Evolutionary conservation across 2,797 vertebrate genomes (phyloP).

Genomic region (Vireo griseus): DNA sequence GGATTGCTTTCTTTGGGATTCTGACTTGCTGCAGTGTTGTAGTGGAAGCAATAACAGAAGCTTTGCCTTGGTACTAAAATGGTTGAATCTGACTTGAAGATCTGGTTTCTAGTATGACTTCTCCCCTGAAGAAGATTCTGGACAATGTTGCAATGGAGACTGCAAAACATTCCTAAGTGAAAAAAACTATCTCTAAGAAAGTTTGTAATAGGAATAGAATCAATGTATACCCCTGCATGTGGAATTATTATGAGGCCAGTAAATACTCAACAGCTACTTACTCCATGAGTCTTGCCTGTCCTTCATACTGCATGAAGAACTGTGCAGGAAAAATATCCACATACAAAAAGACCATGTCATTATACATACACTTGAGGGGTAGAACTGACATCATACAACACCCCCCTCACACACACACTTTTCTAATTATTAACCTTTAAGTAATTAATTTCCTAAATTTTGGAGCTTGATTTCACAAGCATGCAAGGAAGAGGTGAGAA

Average conservation of each 20-base stretch:
- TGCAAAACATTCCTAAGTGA: neutral
- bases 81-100: neutral
- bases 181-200: neutral
- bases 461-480: neutral
- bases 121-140: neutral
- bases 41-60: neutral
- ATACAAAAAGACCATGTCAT: accelerated
- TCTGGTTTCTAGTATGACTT: neutral
- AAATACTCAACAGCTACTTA: neutral
- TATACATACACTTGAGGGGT: neutral
- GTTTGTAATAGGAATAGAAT: neutral
- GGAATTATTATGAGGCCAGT: neutral
- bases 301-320: neutral
- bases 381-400: neutral
- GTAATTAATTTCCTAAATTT: neutral
- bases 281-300: neutral
- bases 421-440: neutral
- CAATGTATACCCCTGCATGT: neutral
- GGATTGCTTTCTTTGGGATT: neutral
- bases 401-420: accelerated
- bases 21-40: neutral
- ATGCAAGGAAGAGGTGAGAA: neutral
- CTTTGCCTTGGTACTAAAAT: neutral
- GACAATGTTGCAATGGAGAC: neutral
- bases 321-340: neutral